These are phyloP conservation scores for Tautogolabrus adspersus DNA, from an alignment of 2,113 vertebrate genomes.

Conservation along the genomic window DNA sequence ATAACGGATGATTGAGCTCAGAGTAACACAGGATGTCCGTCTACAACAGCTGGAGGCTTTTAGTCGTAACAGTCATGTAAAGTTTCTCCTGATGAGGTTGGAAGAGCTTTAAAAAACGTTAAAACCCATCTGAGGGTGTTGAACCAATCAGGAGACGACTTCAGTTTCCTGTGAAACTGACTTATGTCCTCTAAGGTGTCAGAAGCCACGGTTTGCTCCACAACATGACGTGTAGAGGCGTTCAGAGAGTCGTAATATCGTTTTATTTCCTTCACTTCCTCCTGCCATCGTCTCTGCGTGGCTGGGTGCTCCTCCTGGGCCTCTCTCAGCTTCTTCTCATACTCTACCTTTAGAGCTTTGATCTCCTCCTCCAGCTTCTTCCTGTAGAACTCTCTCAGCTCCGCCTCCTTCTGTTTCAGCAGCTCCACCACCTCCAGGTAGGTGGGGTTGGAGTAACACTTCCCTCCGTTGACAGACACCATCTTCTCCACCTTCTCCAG, in stretches of 20 bases:
- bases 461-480: conserved; percentile 20
- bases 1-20: too few relatives aligned
- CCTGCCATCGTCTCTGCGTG: not conserved
- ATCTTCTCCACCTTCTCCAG: conserved; percentile 54
- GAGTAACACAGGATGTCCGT: too few relatives aligned
- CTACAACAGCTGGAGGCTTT: too few relatives aligned
- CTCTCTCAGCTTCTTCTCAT: not conserved
- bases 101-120: too few relatives aligned
- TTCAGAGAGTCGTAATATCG: not conserved
- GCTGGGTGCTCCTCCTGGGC: not conserved
- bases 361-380: conserved; percentile 13
- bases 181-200: not conserved
- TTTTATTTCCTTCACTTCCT: conserved; percentile 15
- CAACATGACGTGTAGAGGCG: not conserved
- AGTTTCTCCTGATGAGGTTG: too few relatives aligned
- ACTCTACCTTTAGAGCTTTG: not conserved
- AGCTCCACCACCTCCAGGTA: conserved; percentile 4
- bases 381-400: conserved; percentile 1
- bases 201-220: not conserved
- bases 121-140: too few relatives aligned
- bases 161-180: conserved; percentile 3
- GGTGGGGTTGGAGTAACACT: conserved; percentile 43
- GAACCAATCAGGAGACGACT: not conserved
- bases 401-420: conserved; percentile 16
- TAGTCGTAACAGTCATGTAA: too few relatives aligned